Evolutionary conservation across 1,140 invertebrate genomes (phyloP), one percentile per base, ranked within the genome.

Genomic region (Apis laboriosa): DNA sequence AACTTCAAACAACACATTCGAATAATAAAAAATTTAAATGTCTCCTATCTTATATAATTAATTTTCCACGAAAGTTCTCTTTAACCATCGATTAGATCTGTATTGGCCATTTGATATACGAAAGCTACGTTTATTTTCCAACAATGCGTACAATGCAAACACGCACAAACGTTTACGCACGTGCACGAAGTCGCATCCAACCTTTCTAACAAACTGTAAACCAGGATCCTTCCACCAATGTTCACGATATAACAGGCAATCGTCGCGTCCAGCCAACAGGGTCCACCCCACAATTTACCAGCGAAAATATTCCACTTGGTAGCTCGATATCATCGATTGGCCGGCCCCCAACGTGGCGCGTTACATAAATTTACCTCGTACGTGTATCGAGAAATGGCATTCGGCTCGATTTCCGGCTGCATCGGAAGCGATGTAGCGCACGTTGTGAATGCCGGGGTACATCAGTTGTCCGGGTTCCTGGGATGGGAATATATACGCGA

Each of bases 341-440:
- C 55, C 80, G 51, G 28, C n/a, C 58, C 43, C 58, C 43, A 4
- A 21, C 12, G 2, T 49, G 4, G 0, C 53, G 28, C 17, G 74
- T 83, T 72, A 77, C 77, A 77, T 80, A 88, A 88, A 86, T 91
- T 88, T 94, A 96, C 96, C 93, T 93, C 94, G 94, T 56, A 96
- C 94, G 83, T 94, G 94, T 80, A 96, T 94, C 13, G 94, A 95
- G 91, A 96, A 96, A 88, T 94, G 95, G 92, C 96, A 97, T 81
- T 94, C 94, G 55, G 95, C 95, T 88, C 93, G 94, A 90, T 95
- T 95, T 81, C 95, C 96, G 77, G 96, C 94, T 34, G 94, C 94
- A 87, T 96, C 96, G 80, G 95, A 95, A 60, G 95, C 96, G 77
- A 96, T 94, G 89, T 96, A 97, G 83, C 94, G 95, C 34, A 97